Conservation (phyloP, 2,797 vertebrate species). For the Prunella strophiata region DNA sequence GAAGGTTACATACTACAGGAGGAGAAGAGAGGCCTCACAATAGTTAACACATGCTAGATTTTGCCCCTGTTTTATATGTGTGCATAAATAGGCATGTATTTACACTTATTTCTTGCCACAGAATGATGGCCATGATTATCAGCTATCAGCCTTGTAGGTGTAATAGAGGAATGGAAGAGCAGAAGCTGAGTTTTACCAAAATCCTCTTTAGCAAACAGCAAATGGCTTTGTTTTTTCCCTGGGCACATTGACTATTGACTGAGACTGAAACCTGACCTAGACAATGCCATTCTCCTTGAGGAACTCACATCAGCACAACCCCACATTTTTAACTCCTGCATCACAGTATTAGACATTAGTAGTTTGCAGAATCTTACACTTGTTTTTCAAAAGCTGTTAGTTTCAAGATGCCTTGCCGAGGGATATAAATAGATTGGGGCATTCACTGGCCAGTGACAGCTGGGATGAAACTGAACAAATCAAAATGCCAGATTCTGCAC, state of each 20-base stretch:
- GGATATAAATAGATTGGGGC: neutral
- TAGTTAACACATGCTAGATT: neutral
- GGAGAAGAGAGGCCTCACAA: neutral
- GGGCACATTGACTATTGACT: accelerated
- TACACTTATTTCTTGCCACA: neutral
- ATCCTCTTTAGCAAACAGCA: neutral
- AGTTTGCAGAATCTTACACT: neutral
- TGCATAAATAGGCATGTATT: neutral
- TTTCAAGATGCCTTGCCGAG: neutral
- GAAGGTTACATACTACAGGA: neutral
- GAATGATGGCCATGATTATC: neutral
- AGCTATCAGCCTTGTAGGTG: neutral
- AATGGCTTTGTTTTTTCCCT: neutral
- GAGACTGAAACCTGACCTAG: neutral
- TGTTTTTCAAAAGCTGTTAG: neutral
- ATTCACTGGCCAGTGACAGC: neutral
- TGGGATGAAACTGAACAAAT: neutral
- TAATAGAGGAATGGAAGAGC: neutral
- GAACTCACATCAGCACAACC: neutral
- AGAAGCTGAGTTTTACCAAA: neutral
- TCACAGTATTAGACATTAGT: neutral
- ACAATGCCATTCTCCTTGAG: neutral
- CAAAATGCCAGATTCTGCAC: neutral
- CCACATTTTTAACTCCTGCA: neutral
- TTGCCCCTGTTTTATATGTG: neutral